Conservation (phyloP, 2,888 invertebrate genomes). For the Fissipunctia ypsillon region DNA sequence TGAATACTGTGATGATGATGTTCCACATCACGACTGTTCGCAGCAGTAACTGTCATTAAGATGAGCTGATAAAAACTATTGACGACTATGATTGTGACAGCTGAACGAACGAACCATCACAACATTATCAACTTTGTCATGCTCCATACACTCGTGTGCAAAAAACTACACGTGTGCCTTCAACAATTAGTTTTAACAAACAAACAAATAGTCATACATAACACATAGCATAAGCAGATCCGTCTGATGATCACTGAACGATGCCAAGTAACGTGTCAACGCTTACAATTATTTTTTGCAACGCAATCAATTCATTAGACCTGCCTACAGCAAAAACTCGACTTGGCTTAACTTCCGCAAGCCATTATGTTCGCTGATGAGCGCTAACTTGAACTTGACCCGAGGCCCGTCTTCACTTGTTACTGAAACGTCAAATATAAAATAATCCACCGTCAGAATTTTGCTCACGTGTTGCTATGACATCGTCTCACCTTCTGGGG, state of each 20-base stretch:
- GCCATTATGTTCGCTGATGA: constrained; percentile 2
- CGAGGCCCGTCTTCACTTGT: background rate
- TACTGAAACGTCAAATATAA: background rate
- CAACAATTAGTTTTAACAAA: background rate
- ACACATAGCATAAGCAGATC: background rate
- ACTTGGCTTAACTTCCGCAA: constrained; percentile 2
- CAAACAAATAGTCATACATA: too few species aligned
- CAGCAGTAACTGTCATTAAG: background rate
- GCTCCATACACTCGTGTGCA: background rate
- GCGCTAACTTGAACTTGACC: constrained; percentile 5
- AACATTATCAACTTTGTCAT: background rate
- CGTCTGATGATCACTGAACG: background rate
- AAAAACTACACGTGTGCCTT: background rate
- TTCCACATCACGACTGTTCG: background rate
- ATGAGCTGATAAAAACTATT: background rate
- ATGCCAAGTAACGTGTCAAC: background rate
- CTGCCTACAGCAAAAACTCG: background rate
- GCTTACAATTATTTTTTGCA: background rate
- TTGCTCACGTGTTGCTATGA: too few species aligned
- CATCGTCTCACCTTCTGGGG: background rate
- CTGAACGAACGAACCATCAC: constrained; percentile 2
- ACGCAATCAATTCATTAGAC: background rate
- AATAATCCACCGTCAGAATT: background rate
- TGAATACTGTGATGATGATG: background rate
- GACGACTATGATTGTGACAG: background rate